Conservation (phyloP, 2,113 vertebrate genomes). For the Stegostoma tigrinum region DNA sequence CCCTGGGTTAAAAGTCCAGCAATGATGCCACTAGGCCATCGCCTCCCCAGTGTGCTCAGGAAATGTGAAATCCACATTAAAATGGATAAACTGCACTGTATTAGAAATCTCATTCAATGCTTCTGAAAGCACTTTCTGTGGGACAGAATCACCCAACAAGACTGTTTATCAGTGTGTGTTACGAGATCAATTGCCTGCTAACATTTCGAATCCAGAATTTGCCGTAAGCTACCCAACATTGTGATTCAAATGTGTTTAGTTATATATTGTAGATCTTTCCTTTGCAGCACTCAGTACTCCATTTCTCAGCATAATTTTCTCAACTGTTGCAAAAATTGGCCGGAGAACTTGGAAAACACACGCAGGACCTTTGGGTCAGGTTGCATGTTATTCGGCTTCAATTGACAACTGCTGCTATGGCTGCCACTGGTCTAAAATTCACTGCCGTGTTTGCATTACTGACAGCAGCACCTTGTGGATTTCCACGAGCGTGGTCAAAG, state of each 20-base stretch:
- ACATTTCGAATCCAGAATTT: neutral
- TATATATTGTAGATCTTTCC: neutral
- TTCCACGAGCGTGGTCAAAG: neutral
- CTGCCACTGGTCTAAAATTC: neutral
- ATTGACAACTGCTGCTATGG: neutral
- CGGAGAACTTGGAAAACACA: neutral
- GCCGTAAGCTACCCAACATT: neutral
- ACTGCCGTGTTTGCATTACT: neutral
- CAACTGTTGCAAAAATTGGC: neutral
- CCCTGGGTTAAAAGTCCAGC: too few species aligned
- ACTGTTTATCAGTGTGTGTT: neutral
- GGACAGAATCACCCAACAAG: neutral
- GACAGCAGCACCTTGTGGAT: neutral
- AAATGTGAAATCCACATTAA: neutral
- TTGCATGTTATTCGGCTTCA: neutral
- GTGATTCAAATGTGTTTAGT: neutral
- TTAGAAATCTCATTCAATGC: neutral
- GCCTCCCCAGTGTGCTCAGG: neutral
- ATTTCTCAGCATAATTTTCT: neutral
- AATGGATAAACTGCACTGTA: neutral
- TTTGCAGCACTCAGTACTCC: neutral
- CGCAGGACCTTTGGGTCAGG: neutral
- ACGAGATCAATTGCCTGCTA: neutral
- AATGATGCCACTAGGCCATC: too few species aligned
- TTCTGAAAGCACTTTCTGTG: neutral